Evolutionary conservation across 2,888 invertebrate species (phyloP).

Genomic region (Platycheirus albimanus): DNA sequence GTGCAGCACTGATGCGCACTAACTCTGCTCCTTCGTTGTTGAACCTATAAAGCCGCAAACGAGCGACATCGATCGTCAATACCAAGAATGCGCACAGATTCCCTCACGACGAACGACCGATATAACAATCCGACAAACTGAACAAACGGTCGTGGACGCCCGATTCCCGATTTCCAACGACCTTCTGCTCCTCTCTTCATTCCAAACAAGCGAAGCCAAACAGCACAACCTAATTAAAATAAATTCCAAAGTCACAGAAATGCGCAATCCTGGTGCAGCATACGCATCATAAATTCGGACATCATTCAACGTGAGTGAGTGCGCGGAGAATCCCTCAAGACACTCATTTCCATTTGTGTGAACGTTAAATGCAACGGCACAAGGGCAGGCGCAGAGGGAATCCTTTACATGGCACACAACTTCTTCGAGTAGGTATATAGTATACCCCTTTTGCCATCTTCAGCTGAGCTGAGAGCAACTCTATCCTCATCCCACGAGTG

Average conservation of each 20-base stretch:
- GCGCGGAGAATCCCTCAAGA: constrained; percentile 74
- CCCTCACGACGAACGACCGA: constrained; percentile 46
- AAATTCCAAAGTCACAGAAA: constrained; percentile 72
- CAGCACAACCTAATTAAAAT: constrained; percentile 74
- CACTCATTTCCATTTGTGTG: constrained; percentile 73
- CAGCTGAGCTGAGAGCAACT: constrained; percentile 41
- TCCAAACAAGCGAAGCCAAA: constrained; percentile 44
- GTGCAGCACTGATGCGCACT: no score
- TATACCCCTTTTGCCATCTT: constrained; percentile 16
- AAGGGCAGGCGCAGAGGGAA: constrained; percentile 9
- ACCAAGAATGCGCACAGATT: constrained; percentile 68
- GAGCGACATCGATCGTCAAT: constrained; percentile 58
- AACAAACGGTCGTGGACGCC: constrained; percentile 2
- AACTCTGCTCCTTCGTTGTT: constrained; percentile 7
- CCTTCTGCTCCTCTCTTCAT: constrained; percentile 49
- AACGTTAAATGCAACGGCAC: constrained; percentile 57
- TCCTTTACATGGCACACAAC: constrained; percentile 31
- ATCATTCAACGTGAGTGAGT: constrained; percentile 74
- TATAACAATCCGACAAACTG: no score
- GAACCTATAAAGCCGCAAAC: constrained; percentile 1
- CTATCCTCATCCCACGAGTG: constrained; percentile 70
- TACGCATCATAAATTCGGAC: constrained; percentile 75
- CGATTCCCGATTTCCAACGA: no score
- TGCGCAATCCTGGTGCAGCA: constrained; percentile 72
- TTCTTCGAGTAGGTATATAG: no score